A percentile compares a stretch with the other conserved stretches of the same genome.
These are phyloP conservation scores for Turdus rufiventris DNA, from an alignment of 2,113 vertebrate species.

Conservation along the genomic window DNA sequence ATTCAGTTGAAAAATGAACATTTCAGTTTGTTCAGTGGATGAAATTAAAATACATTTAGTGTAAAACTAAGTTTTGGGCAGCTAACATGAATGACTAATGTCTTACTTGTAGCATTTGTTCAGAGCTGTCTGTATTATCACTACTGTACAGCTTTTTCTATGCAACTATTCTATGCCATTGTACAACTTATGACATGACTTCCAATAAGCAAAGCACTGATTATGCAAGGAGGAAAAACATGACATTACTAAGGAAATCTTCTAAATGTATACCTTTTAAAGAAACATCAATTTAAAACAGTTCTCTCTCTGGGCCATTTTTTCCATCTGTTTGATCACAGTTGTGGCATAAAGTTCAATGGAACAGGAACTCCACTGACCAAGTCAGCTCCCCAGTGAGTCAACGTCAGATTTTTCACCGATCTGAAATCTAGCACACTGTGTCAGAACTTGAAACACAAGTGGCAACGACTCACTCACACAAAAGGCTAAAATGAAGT, in stretches of 20 bases:
- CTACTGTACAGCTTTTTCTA: not conserved
- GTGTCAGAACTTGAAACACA: not conserved
- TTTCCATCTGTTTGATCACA: not conserved
- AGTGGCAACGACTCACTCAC: not conserved
- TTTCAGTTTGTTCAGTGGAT: slow-evolving; percentile 60
- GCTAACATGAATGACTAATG: not conserved
- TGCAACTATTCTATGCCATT: not conserved
- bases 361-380: not conserved
- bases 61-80: slow-evolving; percentile 55
- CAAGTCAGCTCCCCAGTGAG: not conserved
- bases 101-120: not conserved
- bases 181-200: not conserved
- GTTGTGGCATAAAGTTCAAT: not conserved
- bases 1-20: slow-evolving; percentile 51
- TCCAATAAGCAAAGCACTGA: not conserved
- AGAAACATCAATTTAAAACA: not conserved
- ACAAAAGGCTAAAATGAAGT: not conserved
- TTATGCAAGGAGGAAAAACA: not conserved
- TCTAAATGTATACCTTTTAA: not conserved
- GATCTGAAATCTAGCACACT: not conserved
- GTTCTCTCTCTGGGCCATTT: not conserved
- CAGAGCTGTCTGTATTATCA: not conserved
- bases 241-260: not conserved
- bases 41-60: slow-evolving; percentile 29
- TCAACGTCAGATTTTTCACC: not conserved